Conservation (phyloP, 2,797 vertebrate genomes). For the Xenentodon cancila region DNA sequence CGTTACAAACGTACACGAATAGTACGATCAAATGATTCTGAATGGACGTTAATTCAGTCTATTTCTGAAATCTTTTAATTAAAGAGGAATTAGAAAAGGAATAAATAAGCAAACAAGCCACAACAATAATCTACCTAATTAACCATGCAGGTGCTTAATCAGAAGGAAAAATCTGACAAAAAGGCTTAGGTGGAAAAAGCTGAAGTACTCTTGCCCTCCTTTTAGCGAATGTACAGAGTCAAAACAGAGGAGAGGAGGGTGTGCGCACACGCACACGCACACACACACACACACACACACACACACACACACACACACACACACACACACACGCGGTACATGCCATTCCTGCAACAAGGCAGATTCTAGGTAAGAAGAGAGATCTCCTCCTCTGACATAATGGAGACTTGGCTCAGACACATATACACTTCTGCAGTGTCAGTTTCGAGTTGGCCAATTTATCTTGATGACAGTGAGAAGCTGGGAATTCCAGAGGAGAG, state of each 20-base stretch:
- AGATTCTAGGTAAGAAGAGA: slow-evolving; percentile 54
- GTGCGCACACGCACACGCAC: not conserved
- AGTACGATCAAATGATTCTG: too few species aligned
- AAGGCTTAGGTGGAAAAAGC: slow-evolving; percentile 4
- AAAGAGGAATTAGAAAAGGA: too few species aligned
- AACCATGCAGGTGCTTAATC: not conserved
- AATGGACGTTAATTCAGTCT: too few species aligned
- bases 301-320: slow-evolving; percentile 1
- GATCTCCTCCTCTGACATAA: slow-evolving; percentile 56
- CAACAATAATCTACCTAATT: not conserved
- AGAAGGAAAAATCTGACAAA: slow-evolving; percentile 1
- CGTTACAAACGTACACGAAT: too few species aligned
- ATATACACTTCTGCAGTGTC: slow-evolving; percentile 52
- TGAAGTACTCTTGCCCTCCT: slow-evolving; percentile 18
- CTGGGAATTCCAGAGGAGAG: slow-evolving; percentile 54
- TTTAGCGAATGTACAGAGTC: slow-evolving; percentile 24
- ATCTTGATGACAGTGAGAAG: slow-evolving; percentile 60
- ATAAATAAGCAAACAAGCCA: not conserved
- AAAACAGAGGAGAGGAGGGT: slow-evolving; percentile 12
- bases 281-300: slow-evolving; percentile 3
- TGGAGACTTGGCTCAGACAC: slow-evolving; percentile 42
- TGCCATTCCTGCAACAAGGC: slow-evolving; percentile 45
- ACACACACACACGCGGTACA: slow-evolving; percentile 1
- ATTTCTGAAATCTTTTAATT: too few species aligned
- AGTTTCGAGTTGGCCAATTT: slow-evolving; percentile 59